Evolutionary conservation across 2,797 vertebrate genomes (phyloP).

Genomic region (Diceros bicornis): DNA sequence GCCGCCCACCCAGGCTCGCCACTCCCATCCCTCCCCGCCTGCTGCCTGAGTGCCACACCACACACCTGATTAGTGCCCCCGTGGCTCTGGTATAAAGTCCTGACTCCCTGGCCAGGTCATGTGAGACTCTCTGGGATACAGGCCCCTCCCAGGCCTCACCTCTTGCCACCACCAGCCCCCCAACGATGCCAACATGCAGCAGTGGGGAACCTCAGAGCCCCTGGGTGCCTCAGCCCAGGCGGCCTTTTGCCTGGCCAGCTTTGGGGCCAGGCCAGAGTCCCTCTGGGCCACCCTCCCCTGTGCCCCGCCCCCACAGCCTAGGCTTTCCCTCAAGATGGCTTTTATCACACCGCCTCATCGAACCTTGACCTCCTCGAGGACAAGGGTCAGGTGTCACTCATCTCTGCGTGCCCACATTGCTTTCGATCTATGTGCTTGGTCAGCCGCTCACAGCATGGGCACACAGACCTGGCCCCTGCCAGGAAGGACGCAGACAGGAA

Average conservation of each 20-base stretch:
- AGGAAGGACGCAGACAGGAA: background rate
- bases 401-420: background rate
- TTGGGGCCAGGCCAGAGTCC: background rate
- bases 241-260: background rate
- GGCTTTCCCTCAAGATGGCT: background rate
- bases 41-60: background rate
- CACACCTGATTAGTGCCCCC: background rate
- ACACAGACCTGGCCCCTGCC: background rate
- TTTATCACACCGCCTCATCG: background rate
- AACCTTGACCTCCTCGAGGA: background rate
- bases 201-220: background rate
- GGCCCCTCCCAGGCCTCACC: background rate
- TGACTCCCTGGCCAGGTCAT: background rate
- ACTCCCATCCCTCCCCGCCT: background rate
- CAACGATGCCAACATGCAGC: background rate
- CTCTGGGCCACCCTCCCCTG: background rate
- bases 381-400: background rate
- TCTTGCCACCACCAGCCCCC: background rate
- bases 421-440: background rate
- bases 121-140: background rate
- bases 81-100: background rate
- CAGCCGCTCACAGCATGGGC: background rate
- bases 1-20: background rate
- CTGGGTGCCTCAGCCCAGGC: background rate
- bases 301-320: background rate